Evolutionary conservation across 2,888 invertebrate genomes (phyloP).

Genomic region (Ectemnius continuus): DNA sequence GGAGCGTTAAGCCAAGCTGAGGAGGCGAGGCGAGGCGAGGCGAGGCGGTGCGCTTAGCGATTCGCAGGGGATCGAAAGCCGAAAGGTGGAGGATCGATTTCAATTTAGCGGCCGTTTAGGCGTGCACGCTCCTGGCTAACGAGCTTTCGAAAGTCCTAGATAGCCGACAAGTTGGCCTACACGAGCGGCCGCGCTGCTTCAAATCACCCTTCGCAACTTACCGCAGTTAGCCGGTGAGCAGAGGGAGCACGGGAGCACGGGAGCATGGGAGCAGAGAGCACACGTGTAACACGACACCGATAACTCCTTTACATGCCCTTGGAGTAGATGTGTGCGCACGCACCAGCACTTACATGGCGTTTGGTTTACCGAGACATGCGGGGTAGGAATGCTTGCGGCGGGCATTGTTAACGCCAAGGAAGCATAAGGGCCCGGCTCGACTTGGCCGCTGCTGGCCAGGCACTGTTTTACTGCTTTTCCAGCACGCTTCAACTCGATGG

Average conservation of each 20-base stretch:
- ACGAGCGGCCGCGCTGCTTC: slow-evolving; percentile 52
- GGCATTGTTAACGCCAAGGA: slow-evolving; percentile 56
- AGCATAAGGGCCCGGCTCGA: slow-evolving; percentile 50
- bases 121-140: slow-evolving; percentile 74
- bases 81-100: slow-evolving; percentile 72
- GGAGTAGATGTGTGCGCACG: slow-evolving; percentile 29
- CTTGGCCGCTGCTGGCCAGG: slow-evolving; percentile 38
- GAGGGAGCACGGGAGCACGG: slow-evolving; percentile 64
- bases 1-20: slow-evolving; percentile 22
- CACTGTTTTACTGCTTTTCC: slow-evolving; percentile 58
- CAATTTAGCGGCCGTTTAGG: slow-evolving; percentile 76
- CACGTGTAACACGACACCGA: slow-evolving; percentile 68
- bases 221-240: slow-evolving; percentile 57
- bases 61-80: slow-evolving; percentile 56
- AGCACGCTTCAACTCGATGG: slow-evolving; percentile 42
- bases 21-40: slow-evolving; percentile 35
- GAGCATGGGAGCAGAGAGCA: slow-evolving; percentile 68
- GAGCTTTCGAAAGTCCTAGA: slow-evolving; percentile 77
- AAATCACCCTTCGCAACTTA: slow-evolving; percentile 63
- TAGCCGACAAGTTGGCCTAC: slow-evolving; percentile 75
- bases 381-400: slow-evolving; percentile 28
- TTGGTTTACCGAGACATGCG: slow-evolving; percentile 25
- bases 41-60: slow-evolving; percentile 34
- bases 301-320: slow-evolving; percentile 43
- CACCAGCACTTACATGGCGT: slow-evolving; percentile 4